Evolutionary conservation across 1,140 invertebrate species (phyloP), one percentile per base, ranked within the genome.

Genomic region (Tetramorium alpestre): DNA sequence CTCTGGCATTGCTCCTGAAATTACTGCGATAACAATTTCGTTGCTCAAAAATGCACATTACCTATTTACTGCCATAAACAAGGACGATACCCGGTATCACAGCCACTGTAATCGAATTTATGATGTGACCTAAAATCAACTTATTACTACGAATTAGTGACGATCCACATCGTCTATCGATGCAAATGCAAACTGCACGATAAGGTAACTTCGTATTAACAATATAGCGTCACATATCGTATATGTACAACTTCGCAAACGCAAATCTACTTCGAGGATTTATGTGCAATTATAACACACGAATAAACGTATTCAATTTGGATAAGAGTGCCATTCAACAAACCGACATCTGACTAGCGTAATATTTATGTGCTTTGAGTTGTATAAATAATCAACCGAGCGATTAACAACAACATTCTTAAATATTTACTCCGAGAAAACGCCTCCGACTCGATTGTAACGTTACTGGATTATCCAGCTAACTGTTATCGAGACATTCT

Each of bases 401-500:
- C 78, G 90, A 91, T 80, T 87, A 25, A 69, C 28, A 92, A 90
- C 90, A 89, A 84, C 89, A 86, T 93, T 93, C 92, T 84, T 92
- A 91, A 92, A 88, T 87, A 92, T 75, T 82, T 77, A 78, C 77
- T 73, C 85, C 77, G 85, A 90, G 86, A 91, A 90, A 90, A 90
- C 65, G 82, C 82, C 88, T 91, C 90, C 86, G 78, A 56, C 16
- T 89, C 41, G 86, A 90, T 85, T 91, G 25, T 85, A 91, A 86
- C n/a, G 47, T 93, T 92, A 87, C 38, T 89, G 87, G 87, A 91
- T 67, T 77, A 91, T 93, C 88, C 85, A 91, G 91, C 86, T 89
- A 89, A 92, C 88, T 89, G 77, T 92, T 91, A 89, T 89, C 91
- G 60, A 92, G 90, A 91, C 90, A 87, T 90, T 88, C 87, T 90